Conservation (phyloP, 64 coral and sea anemone genomes). For the Anthopleura sola region DNA sequence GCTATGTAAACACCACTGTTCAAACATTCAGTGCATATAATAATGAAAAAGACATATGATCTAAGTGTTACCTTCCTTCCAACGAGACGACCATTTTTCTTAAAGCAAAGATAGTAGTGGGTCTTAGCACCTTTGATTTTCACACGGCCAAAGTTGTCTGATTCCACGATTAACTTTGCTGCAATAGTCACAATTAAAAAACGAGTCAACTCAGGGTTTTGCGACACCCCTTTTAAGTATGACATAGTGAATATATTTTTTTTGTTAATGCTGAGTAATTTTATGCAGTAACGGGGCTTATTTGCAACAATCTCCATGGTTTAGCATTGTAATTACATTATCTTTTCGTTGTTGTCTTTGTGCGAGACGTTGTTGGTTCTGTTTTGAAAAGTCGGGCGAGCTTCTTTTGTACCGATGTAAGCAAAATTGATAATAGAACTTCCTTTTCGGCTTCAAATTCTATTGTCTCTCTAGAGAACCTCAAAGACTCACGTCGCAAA, state of each 20-base stretch:
- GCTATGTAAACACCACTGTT: conserved; percentile 64
- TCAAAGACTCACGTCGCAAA: neutral
- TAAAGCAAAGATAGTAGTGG: conserved; percentile 71
- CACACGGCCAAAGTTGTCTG: conserved; percentile 88
- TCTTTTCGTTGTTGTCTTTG: neutral
- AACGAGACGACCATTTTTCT: conserved; percentile 63
- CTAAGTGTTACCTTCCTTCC: conserved; percentile 71
- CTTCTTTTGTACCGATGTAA: conserved; percentile 3
- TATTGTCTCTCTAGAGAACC: conserved; percentile 10
- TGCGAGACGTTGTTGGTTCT: conserved; percentile 11
- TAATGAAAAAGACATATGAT: conserved; percentile 82
- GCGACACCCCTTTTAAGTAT: too few species aligned
- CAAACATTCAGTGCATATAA: conserved; percentile 81
- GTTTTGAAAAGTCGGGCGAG: neutral
- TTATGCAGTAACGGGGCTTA: neutral
- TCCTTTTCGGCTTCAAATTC: conserved; percentile 9
- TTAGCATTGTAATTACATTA: neutral
- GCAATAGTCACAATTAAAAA: neutral
- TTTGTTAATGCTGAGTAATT: neutral
- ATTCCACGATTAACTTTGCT: conserved; percentile 90
- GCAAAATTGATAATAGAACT: conserved; percentile 9
- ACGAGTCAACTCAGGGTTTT: neutral
- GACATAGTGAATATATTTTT: neutral
- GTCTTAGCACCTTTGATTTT: conserved; percentile 72
- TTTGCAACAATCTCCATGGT: neutral